Evolutionary conservation across 2,888 invertebrate genomes (phyloP), one percentile per base, ranked within the genome.

Genomic region (Callinectes sapidus): DNA sequence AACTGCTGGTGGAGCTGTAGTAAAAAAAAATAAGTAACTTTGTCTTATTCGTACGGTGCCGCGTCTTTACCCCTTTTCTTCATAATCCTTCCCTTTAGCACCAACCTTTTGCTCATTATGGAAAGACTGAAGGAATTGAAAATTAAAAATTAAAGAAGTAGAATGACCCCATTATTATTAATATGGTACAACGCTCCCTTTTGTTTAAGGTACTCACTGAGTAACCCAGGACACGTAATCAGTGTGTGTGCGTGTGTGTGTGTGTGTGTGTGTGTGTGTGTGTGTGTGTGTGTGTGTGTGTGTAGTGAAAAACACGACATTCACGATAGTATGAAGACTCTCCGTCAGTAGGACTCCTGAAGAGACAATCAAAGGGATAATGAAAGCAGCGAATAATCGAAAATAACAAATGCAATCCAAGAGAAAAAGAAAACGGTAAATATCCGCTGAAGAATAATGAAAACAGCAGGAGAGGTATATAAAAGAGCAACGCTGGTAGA

Each of bases 211-310:
- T 61, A 61, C 61, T 23, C 61, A 23, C 3, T 23, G 61, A 18
- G 61, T 5, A 61, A 5, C 18, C 61, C 23, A 48, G 48, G 61
- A 61, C 23, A 61, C 23, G 61, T 18, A 61, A 5, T 61, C 23
- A 23, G 23, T 61, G 18, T 61, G 87, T 87, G 87, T 87, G 87
- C 42, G 61, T 61, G 61, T 61, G 61, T 61, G 61, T 61, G 61
- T 61, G 61, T 61, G 61, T 61, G 61, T 61, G 61, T 61, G 61
- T 61, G 61, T 61, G 61, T 61, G 61, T 61, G 61, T 61, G 61
- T 61, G 61, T 61, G 61, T 61, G 61, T 61, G 61, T 61, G 61
- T 61, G 61, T 61, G 61, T 61, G 61, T 61, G 61, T 61, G 61
- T 61, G 61, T 10, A 18, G 18, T 61, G 61, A 23, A 61, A 2